Base-by-base conservation (phyloP, 2,888 invertebrate species). In the Hirtodrosophila alboralis region DNA sequence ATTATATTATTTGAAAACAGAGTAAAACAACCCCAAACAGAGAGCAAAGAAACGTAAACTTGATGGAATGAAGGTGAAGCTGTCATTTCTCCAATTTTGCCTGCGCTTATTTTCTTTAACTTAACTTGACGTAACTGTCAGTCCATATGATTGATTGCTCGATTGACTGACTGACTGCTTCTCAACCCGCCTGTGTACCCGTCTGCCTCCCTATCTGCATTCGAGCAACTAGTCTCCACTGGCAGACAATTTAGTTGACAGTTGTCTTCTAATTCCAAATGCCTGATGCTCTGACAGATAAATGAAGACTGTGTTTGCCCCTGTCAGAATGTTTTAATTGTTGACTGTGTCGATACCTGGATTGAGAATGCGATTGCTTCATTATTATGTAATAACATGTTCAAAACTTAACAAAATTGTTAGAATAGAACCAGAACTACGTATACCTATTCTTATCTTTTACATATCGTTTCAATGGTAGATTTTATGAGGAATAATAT, bases 41-140 rank as follows among this genome's bases (percentile, higher is more conserved):
- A 4, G 31, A 3, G 13, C 12, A 9, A 9, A 13, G 14, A 12
- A 16, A 23, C 9, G 18, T 1, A 3, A 16, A 5, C 13, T 4
- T 3, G 6, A 2, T 13, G 9, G 14, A 8, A 2, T 1, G n/a
- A n/a, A 6, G 7, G 36, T 14, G 27, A 41, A 9, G 23, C 23
- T 1, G 18, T 0, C 18, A 16, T 13, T 10, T 18, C 14, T 10
- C 31, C 31, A 26, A 18, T 49, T 37, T 51, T 45, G 44, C 31
- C 28, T 34, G 41, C 37, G 57, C 47, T 62, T 47, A 66, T 59
- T 79, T 67, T 44, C 59, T 75, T 69, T 83, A 57, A 75, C 84
- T 84, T 75, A 66, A 85, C 84, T 65, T 77, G 69, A 68, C 75
- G 72, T 73, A 38, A 59, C 86, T 80, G 80, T 80, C 80, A 79